Percentiles rank a stretch among this genome's conserved stretches.
These are phyloP conservation scores for Leucophora obtusa DNA, from an alignment of 2,888 invertebrate species.

Conservation along the genomic window DNA sequence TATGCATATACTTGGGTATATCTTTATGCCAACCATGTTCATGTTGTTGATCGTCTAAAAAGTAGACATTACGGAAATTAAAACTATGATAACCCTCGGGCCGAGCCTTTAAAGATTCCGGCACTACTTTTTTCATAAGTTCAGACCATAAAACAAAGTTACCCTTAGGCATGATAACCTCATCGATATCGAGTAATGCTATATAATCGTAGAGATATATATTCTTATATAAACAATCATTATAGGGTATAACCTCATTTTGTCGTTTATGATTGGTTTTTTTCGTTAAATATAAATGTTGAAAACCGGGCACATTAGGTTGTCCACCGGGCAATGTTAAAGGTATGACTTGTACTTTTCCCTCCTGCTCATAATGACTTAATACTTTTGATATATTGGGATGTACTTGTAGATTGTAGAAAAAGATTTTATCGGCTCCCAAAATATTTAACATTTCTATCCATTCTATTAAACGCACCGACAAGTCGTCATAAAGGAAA, in stretches of 20 bases:
- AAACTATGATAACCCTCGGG: conserved; percentile 83
- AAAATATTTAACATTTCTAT: conserved; percentile 91
- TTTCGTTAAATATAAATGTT: conserved; percentile 92
- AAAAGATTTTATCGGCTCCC: conserved; percentile 94
- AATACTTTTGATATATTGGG: conserved; percentile 92
- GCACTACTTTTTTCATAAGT: conserved; percentile 86
- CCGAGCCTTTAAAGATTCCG: conserved; percentile 83
- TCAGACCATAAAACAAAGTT: conserved; percentile 85
- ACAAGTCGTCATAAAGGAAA: conserved; percentile 93
- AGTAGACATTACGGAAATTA: conserved; percentile 95
- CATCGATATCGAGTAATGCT: conserved; percentile 95
- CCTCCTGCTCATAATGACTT: conserved; percentile 83
- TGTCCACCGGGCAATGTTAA: conserved; percentile 92
- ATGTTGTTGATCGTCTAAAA: conserved; percentile 91
- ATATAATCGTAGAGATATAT: conserved; percentile 93
- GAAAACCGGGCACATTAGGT: conserved; percentile 92
- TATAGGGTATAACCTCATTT: conserved; percentile 97
- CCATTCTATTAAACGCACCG: conserved; percentile 95
- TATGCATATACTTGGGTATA: conserved; percentile 93
- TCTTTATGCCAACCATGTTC: conserved; percentile 88
- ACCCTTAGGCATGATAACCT: conserved; percentile 94
- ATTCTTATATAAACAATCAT: conserved; percentile 96
- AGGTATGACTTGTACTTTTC: conserved; percentile 87
- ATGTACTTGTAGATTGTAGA: conserved; percentile 94
- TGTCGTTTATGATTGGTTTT: conserved; percentile 96